Conservation (phyloP, 2,113 vertebrate species). For the Hypanus sabinus region DNA sequence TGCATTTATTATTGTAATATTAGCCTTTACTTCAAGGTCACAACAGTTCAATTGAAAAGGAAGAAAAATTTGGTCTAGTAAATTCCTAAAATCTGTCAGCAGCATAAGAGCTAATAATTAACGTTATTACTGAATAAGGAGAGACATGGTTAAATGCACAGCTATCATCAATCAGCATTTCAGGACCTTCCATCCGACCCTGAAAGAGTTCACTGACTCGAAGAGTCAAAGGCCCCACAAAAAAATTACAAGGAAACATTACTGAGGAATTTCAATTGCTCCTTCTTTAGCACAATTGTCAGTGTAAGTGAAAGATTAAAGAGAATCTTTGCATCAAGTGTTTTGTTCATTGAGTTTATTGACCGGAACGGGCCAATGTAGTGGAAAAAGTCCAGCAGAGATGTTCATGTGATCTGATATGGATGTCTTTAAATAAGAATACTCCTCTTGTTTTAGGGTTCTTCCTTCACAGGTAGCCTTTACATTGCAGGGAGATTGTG, state of each 20-base stretch:
- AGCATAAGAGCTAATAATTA: background rate
- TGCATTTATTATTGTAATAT: background rate
- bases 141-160: background rate
- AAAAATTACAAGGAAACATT: conserved; percentile 31
- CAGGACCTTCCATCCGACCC: conserved; percentile 3
- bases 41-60: background rate
- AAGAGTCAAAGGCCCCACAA: background rate
- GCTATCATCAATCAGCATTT: background rate
- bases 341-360: conserved; percentile 14
- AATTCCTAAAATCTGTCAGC: background rate
- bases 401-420: background rate
- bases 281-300: background rate
- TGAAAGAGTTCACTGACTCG: background rate
- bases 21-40: background rate
- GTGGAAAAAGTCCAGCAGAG: background rate
- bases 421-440: background rate
- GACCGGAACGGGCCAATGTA: background rate
- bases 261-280: conserved; percentile 10
- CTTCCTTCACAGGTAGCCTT: background rate
- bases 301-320: background rate
- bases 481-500: background rate
- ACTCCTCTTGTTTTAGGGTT: background rate
- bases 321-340: conserved; percentile 1
- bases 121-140: background rate
- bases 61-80: background rate